phyloP scores from a whole-genome alignment of 2,888 invertebrate species.

The Elgonia sp. region DNA sequence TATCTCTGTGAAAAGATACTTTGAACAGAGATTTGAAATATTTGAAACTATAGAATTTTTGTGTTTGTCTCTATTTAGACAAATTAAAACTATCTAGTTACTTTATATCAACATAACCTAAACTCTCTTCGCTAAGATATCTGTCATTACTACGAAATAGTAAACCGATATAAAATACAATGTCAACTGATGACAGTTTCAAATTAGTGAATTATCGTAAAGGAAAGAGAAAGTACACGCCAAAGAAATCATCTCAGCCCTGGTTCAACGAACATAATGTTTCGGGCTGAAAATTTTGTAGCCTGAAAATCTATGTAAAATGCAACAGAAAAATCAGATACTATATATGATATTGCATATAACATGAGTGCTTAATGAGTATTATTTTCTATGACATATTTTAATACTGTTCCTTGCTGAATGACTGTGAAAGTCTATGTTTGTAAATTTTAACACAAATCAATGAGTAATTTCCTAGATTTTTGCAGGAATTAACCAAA shows the following conservation, averaged over 20 bases:
- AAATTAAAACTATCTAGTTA: too few relatives aligned
- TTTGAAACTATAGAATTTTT: too few relatives aligned
- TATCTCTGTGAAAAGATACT: too few relatives aligned
- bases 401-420: neutral
- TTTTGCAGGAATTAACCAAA: neutral
- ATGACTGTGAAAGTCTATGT: neutral
- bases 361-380: neutral
- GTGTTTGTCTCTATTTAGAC: too few relatives aligned
- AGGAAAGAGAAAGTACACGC: too few relatives aligned
- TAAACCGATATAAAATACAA: too few relatives aligned
- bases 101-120: too few relatives aligned
- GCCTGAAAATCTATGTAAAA: slow-evolving; percentile 1
- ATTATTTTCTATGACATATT: neutral
- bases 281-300: slow-evolving; percentile 11
- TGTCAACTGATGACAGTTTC: too few relatives aligned
- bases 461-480: neutral
- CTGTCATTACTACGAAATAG: too few relatives aligned
- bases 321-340: slow-evolving; percentile 17
- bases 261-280: slow-evolving; percentile 13
- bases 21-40: too few relatives aligned
- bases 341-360: slow-evolving; percentile 9
- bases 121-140: too few relatives aligned
- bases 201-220: too few relatives aligned
- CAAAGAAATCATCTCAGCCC: neutral
- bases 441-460: neutral